Percentiles rank a stretch among this genome's conserved stretches.
These are phyloP conservation scores for Agrochola macilenta DNA, from an alignment of 2,888 invertebrate genomes.

Conservation along the genomic window DNA sequence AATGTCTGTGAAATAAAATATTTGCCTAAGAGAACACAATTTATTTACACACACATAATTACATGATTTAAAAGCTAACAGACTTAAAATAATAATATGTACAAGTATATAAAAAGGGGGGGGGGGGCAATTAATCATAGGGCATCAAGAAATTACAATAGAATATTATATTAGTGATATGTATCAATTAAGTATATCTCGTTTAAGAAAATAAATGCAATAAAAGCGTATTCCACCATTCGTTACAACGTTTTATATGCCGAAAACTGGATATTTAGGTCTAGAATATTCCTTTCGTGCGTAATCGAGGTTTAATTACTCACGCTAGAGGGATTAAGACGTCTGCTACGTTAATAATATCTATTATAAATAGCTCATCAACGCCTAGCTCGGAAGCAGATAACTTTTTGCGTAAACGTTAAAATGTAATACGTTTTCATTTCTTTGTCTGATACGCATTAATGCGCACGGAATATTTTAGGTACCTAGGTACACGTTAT, in stretches of 20 bases:
- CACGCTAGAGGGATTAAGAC: slow-evolving; percentile 15
- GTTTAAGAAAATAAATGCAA: background rate
- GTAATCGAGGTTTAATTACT: slow-evolving; percentile 44
- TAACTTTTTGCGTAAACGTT: background rate
- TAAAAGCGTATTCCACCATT: background rate
- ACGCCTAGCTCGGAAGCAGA: slow-evolving; percentile 6
- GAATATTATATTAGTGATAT: background rate
- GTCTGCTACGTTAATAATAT: slow-evolving; percentile 27
- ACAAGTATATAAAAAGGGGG: too few relatives aligned
- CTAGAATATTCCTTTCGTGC: slow-evolving; percentile 31
- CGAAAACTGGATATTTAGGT: slow-evolving; percentile 3
- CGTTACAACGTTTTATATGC: background rate
- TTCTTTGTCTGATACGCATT: background rate
- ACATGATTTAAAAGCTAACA: too few relatives aligned
- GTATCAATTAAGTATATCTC: background rate
- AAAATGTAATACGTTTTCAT: background rate
- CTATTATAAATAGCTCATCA: slow-evolving; percentile 26
- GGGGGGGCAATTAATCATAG: too few relatives aligned
- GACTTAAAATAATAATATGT: too few relatives aligned
- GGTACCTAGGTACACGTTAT: background rate
- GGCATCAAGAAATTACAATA: too few relatives aligned
- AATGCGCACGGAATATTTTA: background rate
- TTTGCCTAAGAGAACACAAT: background rate
- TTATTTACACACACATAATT: too few relatives aligned
- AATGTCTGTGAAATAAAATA: background rate